phyloP scores from a whole-genome alignment of 2,888 invertebrate species.

The Tetragnatha montana region DNA sequence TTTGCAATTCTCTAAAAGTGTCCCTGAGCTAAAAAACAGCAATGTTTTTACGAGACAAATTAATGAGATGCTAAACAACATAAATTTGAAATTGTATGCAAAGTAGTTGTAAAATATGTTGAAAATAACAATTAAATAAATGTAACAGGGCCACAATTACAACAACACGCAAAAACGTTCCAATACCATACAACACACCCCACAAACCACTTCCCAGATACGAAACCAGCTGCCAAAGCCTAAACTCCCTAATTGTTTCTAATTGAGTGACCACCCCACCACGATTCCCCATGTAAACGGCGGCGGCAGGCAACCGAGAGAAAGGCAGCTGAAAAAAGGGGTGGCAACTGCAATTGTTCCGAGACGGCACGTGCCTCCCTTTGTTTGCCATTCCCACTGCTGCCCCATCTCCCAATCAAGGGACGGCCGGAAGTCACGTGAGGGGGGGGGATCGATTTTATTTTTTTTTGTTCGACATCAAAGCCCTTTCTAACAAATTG shows the following conservation, averaged over 20 bases:
- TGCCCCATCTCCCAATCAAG: conserved; percentile 41
- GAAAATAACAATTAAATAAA: no score
- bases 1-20: no score
- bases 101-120: no score
- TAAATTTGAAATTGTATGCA: no score
- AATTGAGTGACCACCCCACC: conserved; percentile 50
- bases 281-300: conserved; percentile 50
- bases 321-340: conserved; percentile 34
- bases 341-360: conserved; percentile 28
- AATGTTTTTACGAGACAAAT: no score
- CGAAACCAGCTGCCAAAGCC: neutral
- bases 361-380: conserved; percentile 55
- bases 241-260: conserved; percentile 47
- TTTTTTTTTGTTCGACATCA: conserved; percentile 55
- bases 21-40: no score
- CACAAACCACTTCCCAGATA: neutral
- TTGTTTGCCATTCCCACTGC: conserved; percentile 61
- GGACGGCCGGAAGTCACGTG: conserved; percentile 60
- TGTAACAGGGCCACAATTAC: no score
- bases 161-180: no score
- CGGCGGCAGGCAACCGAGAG: neutral
- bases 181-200: no score
- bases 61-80: no score
- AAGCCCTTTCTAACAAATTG: conserved; percentile 67
- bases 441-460: conserved; percentile 35